phyloP scores from a whole-genome alignment of 1,140 invertebrate genomes.

The Nebria ingens region DNA sequence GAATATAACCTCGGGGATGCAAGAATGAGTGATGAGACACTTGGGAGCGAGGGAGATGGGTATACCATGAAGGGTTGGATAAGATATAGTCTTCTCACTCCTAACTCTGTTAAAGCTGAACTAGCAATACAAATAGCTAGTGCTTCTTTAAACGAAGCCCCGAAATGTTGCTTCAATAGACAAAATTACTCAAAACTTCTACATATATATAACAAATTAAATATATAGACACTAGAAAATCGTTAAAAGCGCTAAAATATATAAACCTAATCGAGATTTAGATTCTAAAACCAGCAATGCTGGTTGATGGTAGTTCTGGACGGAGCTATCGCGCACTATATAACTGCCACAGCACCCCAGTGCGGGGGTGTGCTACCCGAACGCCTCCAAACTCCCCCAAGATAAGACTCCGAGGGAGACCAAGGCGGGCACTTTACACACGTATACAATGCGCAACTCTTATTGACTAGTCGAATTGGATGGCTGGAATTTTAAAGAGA shows the following conservation, averaged over 20 bases:
- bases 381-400: not conserved
- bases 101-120: not conserved
- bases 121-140: not conserved
- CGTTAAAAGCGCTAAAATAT: too few species aligned
- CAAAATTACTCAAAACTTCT: too few species aligned
- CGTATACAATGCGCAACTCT: not conserved
- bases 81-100: conserved; percentile 4
- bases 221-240: too few species aligned
- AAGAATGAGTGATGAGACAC: conserved; percentile 11
- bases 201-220: too few species aligned
- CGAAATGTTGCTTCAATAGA: too few species aligned
- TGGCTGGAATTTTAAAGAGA: not conserved
- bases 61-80: conserved; percentile 2
- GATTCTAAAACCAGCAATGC: too few species aligned
- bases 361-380: not conserved
- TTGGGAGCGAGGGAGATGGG: conserved; percentile 3
- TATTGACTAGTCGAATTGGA: not conserved
- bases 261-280: too few species aligned
- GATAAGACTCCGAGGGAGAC: not conserved
- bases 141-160: too few species aligned
- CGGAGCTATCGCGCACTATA: not conserved
- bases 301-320: not conserved
- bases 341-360: too few species aligned
- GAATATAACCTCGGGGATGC: not conserved
- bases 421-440: not conserved